Conservation (phyloP, 2,888 invertebrate genomes). For the Cephus nigrinus region DNA sequence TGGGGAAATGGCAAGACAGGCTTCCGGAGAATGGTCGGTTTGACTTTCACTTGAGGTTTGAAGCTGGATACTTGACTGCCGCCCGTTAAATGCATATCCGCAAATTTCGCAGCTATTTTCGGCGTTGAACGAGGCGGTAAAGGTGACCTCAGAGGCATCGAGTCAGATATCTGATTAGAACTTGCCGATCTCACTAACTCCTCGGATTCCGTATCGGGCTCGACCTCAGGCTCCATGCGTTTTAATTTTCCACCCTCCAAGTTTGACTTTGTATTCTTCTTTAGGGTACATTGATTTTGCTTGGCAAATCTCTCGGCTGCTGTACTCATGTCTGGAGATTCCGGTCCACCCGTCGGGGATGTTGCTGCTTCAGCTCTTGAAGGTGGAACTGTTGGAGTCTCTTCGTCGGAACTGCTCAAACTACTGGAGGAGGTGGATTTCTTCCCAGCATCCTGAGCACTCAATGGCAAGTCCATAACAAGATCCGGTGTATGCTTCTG, state of each 20-base stretch:
- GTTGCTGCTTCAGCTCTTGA: constrained; percentile 54
- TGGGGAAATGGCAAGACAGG: constrained; percentile 70
- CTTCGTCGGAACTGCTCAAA: constrained; percentile 59
- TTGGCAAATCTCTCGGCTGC: constrained; percentile 83
- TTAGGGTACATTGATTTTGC: constrained; percentile 82
- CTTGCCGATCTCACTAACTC: constrained; percentile 57
- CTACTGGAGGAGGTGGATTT: constrained; percentile 60
- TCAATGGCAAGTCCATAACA: constrained; percentile 84
- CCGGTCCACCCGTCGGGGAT: constrained; percentile 65
- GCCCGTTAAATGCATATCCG: constrained; percentile 74
- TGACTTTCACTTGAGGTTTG: constrained; percentile 82
- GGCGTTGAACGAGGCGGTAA: constrained; percentile 73
- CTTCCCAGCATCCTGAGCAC: constrained; percentile 54
- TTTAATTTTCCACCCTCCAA: constrained; percentile 29
- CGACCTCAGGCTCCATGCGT: constrained; percentile 36
- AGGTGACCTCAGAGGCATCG: constrained; percentile 61
- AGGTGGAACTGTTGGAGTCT: constrained; percentile 21
- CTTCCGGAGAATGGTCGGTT: constrained; percentile 83
- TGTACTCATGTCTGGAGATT: constrained; percentile 76
- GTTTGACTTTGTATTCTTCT: constrained; percentile 72
- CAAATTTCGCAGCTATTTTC: constrained; percentile 74
- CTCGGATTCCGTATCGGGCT: constrained; percentile 36
- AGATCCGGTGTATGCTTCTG: constrained; percentile 80
- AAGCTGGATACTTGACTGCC: constrained; percentile 68
- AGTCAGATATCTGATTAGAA: constrained; percentile 54